Evolutionary conservation across 2,113 vertebrate genomes (phyloP).

Genomic region (Anolis carolinensis): DNA sequence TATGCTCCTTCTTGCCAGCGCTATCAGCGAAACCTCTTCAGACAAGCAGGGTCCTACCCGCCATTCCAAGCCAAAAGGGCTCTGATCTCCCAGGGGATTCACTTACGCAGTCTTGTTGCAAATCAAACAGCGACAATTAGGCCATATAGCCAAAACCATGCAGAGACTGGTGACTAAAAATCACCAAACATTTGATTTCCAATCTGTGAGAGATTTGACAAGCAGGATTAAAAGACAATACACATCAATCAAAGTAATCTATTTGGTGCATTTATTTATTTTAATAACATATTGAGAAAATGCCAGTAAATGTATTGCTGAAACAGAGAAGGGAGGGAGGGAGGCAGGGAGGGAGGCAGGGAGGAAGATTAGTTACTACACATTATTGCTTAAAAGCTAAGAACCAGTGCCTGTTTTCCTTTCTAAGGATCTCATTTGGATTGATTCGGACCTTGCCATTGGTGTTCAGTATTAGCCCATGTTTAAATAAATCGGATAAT

Average conservation of each 20-base stretch:
- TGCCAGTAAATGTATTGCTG: slow-evolving; percentile 17
- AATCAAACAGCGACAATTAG: slow-evolving; percentile 56
- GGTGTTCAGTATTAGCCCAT: no score
- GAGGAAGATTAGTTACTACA: not conserved
- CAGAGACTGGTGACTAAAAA: slow-evolving; percentile 9
- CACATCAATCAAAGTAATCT: slow-evolving; percentile 25
- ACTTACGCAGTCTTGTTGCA: slow-evolving; percentile 29
- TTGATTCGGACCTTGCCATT: no score
- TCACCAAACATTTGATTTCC: slow-evolving; percentile 33
- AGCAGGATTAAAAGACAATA: not conserved
- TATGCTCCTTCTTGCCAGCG: slow-evolving; percentile 71
- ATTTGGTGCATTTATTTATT: slow-evolving; percentile 29
- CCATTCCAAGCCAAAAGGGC: slow-evolving; percentile 81
- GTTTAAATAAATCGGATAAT: no score
- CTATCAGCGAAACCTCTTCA: slow-evolving; percentile 75
- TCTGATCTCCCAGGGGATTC: slow-evolving; percentile 44
- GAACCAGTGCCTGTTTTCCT: slow-evolving; percentile 32
- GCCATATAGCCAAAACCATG: not conserved
- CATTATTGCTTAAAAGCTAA: slow-evolving; percentile 12
- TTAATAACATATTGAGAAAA: slow-evolving; percentile 32
- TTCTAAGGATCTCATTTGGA: not conserved
- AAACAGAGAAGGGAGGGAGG: slow-evolving; percentile 37
- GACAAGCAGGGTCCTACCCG: slow-evolving; percentile 79
- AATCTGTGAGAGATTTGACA: slow-evolving; percentile 18
- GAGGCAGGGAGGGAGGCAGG: not conserved